Evolutionary conservation across 2,797 vertebrate genomes (phyloP), one percentile per base, ranked within the genome.

Genomic region (Pygocentrus nattereri): DNA sequence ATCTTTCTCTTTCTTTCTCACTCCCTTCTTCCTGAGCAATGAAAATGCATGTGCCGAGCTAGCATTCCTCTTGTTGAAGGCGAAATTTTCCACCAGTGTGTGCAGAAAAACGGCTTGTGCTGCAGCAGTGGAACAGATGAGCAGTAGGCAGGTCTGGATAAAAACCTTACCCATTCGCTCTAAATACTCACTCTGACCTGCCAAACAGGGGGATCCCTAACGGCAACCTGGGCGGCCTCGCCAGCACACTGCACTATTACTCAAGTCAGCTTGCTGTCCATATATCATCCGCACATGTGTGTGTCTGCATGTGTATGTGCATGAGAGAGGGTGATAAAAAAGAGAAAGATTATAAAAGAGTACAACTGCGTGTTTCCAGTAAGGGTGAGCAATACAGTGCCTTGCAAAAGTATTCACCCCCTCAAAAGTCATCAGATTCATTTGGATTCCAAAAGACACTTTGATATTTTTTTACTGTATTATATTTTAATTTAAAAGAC

Each of bases 191-290:
- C 86, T 73, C 74, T 69, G 58, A 85, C 19, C 41, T 52, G 81
- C 76, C 34, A 21, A 71, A 69, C 80, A 82, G 85, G 86, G 83
- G 78, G 86, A 82, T 76, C 59, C 23, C 75, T 23, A 76, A 77
- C 34, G 68, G 23, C 68, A 74, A 47, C 38, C 18, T n/a, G 18
- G 19, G 41, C 52, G 19, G 31, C 80, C 30, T 67, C 34, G 49
- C 56, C 68, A 61, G 25, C 10, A 62, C 58, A 34, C 61, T 23
- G 25, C 19, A 65, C 25, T 19, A 10, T 6, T 38, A 19, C 56
- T 38, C 12, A 47, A 47, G 11, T 69, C 41, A n/a, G 2, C 38
- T 56, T 38, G 21, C 18, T 34, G 21, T 13, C 0, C n/a, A 34
- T 79, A 10, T 34, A 27, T 73, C 25, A 54, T 30, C 47, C 44